A percentile compares a stretch with the other conserved stretches of the same genome.
phyloP scores from a whole-genome alignment of 2,113 vertebrate species.

The Hiodon tergisus region DNA sequence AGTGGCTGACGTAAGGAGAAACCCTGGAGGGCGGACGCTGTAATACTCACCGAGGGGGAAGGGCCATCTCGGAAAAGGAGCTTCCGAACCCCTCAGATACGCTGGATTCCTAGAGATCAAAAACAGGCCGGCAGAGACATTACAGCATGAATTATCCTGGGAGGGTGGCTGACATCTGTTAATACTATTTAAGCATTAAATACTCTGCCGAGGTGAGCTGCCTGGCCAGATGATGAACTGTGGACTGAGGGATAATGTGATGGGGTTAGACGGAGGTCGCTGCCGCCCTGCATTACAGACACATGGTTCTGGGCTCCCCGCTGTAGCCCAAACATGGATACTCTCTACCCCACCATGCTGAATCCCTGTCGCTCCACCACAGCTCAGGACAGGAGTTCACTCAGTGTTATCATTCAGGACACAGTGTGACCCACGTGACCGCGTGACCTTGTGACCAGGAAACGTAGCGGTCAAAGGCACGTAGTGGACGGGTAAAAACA shows the following conservation, averaged over 20 bases:
- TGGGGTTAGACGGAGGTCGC: too few relatives aligned
- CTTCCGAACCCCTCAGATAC: constrained; percentile 40
- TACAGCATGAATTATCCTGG: not conserved
- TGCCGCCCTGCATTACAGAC: too few relatives aligned
- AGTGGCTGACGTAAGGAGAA: not conserved
- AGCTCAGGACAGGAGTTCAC: not conserved
- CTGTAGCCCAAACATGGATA: too few relatives aligned
- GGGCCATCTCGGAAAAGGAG: constrained; percentile 45
- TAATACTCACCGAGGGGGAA: constrained; percentile 71
- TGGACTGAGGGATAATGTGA: too few relatives aligned
- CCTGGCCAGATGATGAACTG: too few relatives aligned
- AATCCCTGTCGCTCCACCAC: not conserved
- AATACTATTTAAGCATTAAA: too few relatives aligned
- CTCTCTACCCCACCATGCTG: not conserved
- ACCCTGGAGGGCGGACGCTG: not conserved
- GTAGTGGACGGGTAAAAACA: not conserved
- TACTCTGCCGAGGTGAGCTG: too few relatives aligned
- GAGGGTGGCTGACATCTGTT: too few relatives aligned
- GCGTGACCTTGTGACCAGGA: not conserved
- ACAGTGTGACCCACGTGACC: not conserved
- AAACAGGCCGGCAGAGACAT: constrained; percentile 17
- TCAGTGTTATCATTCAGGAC: not conserved
- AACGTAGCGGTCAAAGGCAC: not conserved
- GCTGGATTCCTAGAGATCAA: constrained; percentile 58
- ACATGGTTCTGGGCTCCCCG: too few relatives aligned